phyloP scores from a whole-genome alignment of 1,140 invertebrate species.

The Galleria mellonella region DNA sequence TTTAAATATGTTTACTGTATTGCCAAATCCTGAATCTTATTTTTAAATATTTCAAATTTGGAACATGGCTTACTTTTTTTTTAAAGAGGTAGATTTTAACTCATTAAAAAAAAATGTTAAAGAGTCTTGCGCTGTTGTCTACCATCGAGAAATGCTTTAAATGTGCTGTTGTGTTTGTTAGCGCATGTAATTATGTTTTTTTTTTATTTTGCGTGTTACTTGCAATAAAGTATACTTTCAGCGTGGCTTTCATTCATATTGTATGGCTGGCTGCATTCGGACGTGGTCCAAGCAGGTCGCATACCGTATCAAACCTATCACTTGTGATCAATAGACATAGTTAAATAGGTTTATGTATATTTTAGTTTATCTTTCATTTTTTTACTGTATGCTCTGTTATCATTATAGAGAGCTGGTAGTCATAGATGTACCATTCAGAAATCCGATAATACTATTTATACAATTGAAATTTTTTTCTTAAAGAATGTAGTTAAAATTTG shows the following conservation, averaged over 20 bases:
- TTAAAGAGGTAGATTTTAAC: no score
- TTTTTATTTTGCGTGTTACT: slow-evolving; percentile 20
- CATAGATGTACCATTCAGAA: no score
- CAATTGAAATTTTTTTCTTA: no score
- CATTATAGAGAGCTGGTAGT: no score
- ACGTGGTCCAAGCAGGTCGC: slow-evolving; percentile 1
- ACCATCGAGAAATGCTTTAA: slow-evolving; percentile 36
- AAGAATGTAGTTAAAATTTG: no score
- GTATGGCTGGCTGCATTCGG: slow-evolving; percentile 5
- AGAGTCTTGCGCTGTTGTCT: slow-evolving; percentile 8
- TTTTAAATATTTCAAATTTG: no score
- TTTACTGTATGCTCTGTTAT: no score
- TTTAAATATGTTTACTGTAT: no score
- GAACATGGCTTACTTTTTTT: no score
- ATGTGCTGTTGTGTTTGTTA: slow-evolving; percentile 55
- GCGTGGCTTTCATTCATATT: slow-evolving; percentile 22
- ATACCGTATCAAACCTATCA: slow-evolving; percentile 57
- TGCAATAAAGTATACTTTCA: slow-evolving; percentile 28
- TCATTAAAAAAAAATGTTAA: no score
- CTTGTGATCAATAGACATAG: slow-evolving; percentile 17
- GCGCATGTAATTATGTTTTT: slow-evolving; percentile 42
- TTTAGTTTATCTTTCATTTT: not conserved
- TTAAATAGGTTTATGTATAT: not conserved
- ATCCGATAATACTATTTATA: no score
- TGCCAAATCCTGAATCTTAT: no score